Evolutionary conservation across 2,797 vertebrate genomes (phyloP), one percentile per base, ranked within the genome.

Genomic region (Argentina silus): DNA sequence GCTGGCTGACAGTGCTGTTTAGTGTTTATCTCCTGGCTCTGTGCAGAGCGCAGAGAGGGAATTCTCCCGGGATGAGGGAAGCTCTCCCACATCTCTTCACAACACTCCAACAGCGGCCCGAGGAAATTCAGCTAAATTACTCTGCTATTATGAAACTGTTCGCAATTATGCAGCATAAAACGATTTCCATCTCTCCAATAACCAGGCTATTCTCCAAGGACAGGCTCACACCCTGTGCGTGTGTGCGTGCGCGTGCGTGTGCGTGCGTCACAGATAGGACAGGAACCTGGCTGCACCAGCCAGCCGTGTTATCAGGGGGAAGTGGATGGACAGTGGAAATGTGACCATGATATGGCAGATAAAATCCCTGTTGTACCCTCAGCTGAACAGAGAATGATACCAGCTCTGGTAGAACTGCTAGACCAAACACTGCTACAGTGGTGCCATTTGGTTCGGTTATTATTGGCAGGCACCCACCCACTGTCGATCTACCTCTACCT

Each of bases 11-110:
- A 36, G 43, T 27, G 23, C 65, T 80, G 66, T 84, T 84, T 78
- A 83, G 82, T 80, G 67, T 84, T 83, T 79, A 82, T 82, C 78
- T 76, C 69, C 50, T 74, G 76, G 70, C 78, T 78, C 77, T 43
- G 42, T 79, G 78, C 75, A 44, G 62, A 19, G 62, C 3, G 45
- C 11, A 7, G 45, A 50, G 64, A 3, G 36, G 55, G 23, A 42
- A 7, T 76, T 83, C 62, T 69, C 17, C 6, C 27, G 45, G 65
- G 56, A 77, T 70, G 74, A 75, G 68, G 5, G 0, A 12, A 70
- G 53, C 23, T 12, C 21, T 64, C 59, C 2, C 23, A n/a, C 72
- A 80, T 76, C 21, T 59, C 69, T 62, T 72, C 59, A 36, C 27
- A 50, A 72, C 43, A 8, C 48, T 48, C 66, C 51, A n/a, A 2